Conservation (phyloP, 2,797 vertebrate genomes). For the Coregonus sp. region DNA sequence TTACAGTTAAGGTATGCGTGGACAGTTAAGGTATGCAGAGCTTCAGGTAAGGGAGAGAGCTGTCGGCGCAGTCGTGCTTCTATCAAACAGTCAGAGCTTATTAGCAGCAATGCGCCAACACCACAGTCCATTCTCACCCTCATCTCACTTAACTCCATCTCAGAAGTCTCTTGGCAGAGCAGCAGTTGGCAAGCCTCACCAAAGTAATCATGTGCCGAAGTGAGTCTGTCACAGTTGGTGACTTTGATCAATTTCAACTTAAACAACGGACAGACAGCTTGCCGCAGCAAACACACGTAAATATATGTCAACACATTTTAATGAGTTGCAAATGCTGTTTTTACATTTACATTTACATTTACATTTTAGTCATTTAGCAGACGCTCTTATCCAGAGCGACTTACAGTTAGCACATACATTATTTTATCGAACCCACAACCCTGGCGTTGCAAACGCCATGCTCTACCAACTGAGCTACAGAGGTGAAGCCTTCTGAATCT, state of each 20-base stretch:
- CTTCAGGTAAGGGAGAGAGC: not conserved
- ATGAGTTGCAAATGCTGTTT: constrained; percentile 40
- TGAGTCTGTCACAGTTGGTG: constrained; percentile 76
- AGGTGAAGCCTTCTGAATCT: not conserved
- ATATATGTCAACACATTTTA: constrained; percentile 60
- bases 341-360: not conserved
- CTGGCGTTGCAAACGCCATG: no score
- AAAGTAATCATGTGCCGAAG: constrained; percentile 64
- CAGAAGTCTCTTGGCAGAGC: constrained; percentile 55
- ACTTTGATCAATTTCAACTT: constrained; percentile 73
- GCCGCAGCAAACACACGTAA: constrained; percentile 65
- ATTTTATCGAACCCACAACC: no score
- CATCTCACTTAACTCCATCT: constrained; percentile 33
- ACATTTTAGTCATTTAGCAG: no score
- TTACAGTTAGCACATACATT: no score
- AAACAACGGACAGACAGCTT: constrained; percentile 69
- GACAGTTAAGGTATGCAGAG: not conserved
- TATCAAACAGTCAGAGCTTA: not conserved
- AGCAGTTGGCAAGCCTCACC: constrained; percentile 64
- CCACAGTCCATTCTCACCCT: constrained; percentile 27
- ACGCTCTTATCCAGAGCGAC: no score
- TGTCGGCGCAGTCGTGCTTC: not conserved
- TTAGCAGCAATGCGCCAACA: not conserved
- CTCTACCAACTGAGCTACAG: no score
- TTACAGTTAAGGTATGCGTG: no score